Evolutionary conservation across 2,797 vertebrate species (phyloP).

Genomic region (Enteromius unitaeniatus): DNA sequence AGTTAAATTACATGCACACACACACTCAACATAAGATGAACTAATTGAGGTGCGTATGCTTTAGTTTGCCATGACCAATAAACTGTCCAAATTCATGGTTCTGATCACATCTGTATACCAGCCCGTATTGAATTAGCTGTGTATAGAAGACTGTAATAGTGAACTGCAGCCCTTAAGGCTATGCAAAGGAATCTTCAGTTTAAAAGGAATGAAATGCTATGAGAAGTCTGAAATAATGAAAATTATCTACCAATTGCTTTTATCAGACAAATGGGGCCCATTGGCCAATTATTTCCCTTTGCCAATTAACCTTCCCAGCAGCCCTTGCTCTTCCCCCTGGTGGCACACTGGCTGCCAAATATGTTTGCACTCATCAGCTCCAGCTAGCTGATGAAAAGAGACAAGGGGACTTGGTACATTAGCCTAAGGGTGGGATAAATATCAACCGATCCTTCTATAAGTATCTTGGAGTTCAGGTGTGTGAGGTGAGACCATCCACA

Average conservation of each 20-base stretch:
- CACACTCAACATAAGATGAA: not conserved
- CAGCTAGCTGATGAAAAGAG: conserved; percentile 73
- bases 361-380: conserved; percentile 72
- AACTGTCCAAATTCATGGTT: not conserved
- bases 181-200: conserved; percentile 5
- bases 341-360: conserved; percentile 72
- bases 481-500: conserved; percentile 13
- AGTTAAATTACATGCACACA: conserved; percentile 2
- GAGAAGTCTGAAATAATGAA: conserved; percentile 60
- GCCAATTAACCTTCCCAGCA: conserved; percentile 80
- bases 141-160: not conserved
- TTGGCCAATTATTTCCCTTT: conserved; percentile 79
- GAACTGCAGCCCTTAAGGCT: conserved; percentile 3
- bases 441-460: conserved; percentile 16
- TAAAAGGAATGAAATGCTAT: conserved; percentile 45
- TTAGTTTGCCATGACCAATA: not conserved
- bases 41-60: not conserved
- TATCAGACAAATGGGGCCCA: conserved; percentile 78
- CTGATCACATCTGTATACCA: conserved; percentile 49
- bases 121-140: not conserved
- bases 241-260: conserved; percentile 76
- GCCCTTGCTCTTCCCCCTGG: conserved; percentile 61
- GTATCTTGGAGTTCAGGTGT: conserved; percentile 29
- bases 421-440: conserved; percentile 31
- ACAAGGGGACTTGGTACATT: conserved; percentile 65